A percentile compares a stretch with the other conserved stretches of the same genome.
phyloP scores from a whole-genome alignment of 1,140 invertebrate genomes.

The Lasaia peninsularis region DNA sequence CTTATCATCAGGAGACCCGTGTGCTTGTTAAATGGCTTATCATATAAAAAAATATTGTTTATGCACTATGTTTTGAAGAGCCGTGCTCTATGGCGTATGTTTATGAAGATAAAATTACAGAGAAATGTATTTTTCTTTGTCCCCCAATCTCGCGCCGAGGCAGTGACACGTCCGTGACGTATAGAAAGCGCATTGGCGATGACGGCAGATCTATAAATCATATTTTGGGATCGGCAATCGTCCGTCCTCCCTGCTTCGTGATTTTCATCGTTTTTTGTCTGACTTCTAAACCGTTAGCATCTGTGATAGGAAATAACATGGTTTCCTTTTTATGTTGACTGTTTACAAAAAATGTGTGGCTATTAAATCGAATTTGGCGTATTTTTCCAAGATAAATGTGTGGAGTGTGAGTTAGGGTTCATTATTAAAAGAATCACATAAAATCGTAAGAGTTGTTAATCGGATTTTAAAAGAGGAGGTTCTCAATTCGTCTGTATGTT shows the following conservation, averaged over 20 bases:
- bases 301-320: slow-evolving; percentile 51
- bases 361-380: neutral
- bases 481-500: no score
- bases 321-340: slow-evolving; percentile 11
- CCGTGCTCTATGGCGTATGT: neutral
- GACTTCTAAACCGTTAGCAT: slow-evolving; percentile 58
- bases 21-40: no score
- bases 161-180: slow-evolving; percentile 65
- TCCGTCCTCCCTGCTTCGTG: slow-evolving; percentile 57
- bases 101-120: slow-evolving; percentile 19
- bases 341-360: neutral
- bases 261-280: slow-evolving; percentile 73
- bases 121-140: slow-evolving; percentile 52
- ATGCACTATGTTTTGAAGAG: no score
- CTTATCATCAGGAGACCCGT: no score
- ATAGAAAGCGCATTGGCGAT: slow-evolving; percentile 71
- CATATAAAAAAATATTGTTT: no score
- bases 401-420: no score
- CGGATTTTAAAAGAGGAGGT: no score
- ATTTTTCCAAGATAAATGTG: neutral
- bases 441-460: no score
- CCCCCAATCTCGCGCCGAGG: slow-evolving; percentile 32
- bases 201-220: slow-evolving; percentile 74
- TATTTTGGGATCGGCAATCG: slow-evolving; percentile 65
- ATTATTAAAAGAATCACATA: no score